These are phyloP conservation scores for Herpetotheres cachinnans DNA, from an alignment of 2,113 vertebrate species.

Conservation along the genomic window DNA sequence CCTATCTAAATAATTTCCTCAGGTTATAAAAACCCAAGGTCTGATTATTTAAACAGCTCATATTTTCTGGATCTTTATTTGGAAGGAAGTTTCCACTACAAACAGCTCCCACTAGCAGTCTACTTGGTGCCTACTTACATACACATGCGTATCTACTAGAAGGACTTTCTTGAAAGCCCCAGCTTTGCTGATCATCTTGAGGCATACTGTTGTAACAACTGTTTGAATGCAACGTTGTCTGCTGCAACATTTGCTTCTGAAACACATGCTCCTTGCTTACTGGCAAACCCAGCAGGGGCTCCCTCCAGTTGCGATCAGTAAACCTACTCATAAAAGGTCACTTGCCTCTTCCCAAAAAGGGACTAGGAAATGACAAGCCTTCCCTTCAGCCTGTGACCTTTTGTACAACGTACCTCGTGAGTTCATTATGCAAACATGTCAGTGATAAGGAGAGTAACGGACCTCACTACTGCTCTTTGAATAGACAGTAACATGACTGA, in stretches of 20 bases:
- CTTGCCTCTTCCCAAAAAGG: neutral
- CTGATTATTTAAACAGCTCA: neutral
- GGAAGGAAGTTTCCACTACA: neutral
- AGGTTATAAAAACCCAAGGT: neutral
- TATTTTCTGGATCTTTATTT: neutral
- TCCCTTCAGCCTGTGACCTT: neutral
- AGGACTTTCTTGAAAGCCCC: neutral
- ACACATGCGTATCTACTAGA: neutral
- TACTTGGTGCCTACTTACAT: neutral
- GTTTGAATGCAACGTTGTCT: neutral
- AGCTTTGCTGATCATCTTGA: neutral
- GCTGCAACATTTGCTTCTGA: neutral
- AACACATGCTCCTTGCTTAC: neutral
- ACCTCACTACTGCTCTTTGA: neutral
- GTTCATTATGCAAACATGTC: neutral
- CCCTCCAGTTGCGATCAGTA: neutral
- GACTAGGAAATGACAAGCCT: neutral
- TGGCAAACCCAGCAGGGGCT: neutral
- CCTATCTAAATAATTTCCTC: neutral
- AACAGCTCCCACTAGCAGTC: neutral
- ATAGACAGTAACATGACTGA: fast-evolving
- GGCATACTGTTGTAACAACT: neutral
- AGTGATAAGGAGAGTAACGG: neutral
- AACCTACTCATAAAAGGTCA: neutral
- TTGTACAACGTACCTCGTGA: neutral